Evolutionary conservation across 2,113 vertebrate genomes (phyloP).

Genomic region (Lophochroa leadbeateri): DNA sequence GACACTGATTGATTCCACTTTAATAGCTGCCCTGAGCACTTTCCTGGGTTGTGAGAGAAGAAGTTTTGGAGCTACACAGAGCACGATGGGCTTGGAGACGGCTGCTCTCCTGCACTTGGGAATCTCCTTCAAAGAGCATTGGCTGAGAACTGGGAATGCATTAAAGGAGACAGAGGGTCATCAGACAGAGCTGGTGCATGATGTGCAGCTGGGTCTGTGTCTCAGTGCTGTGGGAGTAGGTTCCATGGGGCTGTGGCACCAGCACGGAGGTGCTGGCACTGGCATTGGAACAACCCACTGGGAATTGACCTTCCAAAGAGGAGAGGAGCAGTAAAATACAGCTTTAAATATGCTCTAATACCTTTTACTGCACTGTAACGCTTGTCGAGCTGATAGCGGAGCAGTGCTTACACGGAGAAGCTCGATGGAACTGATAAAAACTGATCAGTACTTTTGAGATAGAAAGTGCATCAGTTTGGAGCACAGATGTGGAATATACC

Average conservation of each 20-base stretch:
- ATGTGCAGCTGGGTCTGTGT: background rate
- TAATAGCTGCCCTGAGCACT: background rate
- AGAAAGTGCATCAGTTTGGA: background rate
- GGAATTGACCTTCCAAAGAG: background rate
- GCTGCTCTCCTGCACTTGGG: background rate
- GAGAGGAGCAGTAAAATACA: background rate
- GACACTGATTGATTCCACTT: slow-evolving; percentile 39
- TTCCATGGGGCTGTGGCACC: background rate
- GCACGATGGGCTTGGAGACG: rapidly evolving
- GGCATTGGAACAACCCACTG: background rate
- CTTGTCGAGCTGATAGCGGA: background rate
- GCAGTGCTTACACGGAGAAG: background rate
- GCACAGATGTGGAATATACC: background rate
- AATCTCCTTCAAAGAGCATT: background rate
- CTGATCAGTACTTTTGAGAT: background rate
- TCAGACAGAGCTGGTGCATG: rapidly evolving
- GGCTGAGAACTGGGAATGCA: background rate
- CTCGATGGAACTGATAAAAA: background rate
- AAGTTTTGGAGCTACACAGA: background rate
- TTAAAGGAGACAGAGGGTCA: background rate
- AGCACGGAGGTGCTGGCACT: no score
- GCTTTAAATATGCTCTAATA: background rate
- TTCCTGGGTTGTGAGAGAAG: background rate
- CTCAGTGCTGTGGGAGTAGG: background rate
- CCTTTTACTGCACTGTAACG: background rate